phyloP scores from a whole-genome alignment of 2,888 invertebrate genomes.

The Amblyjoppa fuscipennis region DNA sequence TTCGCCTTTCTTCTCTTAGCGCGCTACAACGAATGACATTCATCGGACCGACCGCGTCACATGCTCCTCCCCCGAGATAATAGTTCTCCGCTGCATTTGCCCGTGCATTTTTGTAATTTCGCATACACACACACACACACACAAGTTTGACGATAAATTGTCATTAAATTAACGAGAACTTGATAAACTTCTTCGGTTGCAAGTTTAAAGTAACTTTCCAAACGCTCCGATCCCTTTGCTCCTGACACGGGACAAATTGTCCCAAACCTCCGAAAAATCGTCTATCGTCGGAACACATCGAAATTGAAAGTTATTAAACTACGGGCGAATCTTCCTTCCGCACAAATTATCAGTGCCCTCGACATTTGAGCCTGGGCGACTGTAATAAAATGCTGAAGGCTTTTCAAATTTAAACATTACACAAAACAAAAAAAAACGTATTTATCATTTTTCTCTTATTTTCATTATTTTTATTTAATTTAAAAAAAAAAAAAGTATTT shows the following conservation, averaged over 20 bases:
- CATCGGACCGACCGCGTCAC: conserved; percentile 49
- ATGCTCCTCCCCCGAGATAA: conserved; percentile 61
- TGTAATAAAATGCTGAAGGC: neutral
- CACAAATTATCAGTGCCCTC: too few relatives aligned
- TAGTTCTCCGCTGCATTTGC: conserved; percentile 21
- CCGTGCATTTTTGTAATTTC: neutral
- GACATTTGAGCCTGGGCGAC: neutral
- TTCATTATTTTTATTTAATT: neutral
- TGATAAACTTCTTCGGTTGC: neutral
- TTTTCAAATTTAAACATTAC: too few relatives aligned
- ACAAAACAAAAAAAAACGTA: neutral
- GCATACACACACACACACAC: neutral
- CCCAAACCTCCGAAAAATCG: neutral
- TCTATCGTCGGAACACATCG: neutral
- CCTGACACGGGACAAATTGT: neutral
- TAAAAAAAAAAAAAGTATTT: neutral
- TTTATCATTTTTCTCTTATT: neutral
- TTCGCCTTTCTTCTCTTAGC: conserved; percentile 30
- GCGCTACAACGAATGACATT: conserved; percentile 53
- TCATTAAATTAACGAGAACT: neutral
- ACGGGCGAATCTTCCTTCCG: too few relatives aligned
- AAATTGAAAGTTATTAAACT: too few relatives aligned
- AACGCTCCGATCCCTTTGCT: neutral
- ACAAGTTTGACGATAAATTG: neutral
- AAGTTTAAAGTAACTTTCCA: neutral